These are phyloP conservation scores for Drepana falcataria DNA, from an alignment of 2,888 invertebrate genomes.

Conservation along the genomic window DNA sequence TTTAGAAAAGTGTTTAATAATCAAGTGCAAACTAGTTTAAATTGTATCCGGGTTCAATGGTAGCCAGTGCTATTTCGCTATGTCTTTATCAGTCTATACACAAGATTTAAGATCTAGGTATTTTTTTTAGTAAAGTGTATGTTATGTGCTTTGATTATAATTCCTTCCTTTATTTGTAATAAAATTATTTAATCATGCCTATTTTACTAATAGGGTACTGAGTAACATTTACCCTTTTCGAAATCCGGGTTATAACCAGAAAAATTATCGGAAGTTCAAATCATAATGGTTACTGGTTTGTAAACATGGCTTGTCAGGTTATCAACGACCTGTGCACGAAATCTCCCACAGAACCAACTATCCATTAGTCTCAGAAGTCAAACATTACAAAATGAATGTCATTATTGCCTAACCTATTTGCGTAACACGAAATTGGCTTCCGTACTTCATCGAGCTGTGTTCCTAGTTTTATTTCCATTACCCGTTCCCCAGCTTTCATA, in stretches of 20 bases:
- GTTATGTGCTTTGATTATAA: background rate
- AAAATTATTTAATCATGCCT: too few species aligned
- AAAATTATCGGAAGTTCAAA: background rate
- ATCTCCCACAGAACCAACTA: background rate
- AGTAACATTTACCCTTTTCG: too few species aligned
- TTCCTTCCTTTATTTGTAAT: too few species aligned
- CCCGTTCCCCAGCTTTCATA: background rate
- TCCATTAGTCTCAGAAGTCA: background rate
- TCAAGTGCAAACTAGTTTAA: too few species aligned
- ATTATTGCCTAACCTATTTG: constrained; percentile 24
- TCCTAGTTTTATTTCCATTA: background rate
- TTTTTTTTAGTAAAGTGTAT: background rate
- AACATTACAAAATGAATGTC: constrained; percentile 15
- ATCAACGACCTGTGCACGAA: background rate
- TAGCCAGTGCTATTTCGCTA: too few species aligned
- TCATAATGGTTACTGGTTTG: background rate
- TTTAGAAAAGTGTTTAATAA: background rate
- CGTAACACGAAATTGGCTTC: constrained; percentile 9
- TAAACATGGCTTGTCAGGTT: background rate
- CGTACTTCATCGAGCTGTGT: constrained; percentile 7
- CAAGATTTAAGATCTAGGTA: background rate
- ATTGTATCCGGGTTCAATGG: too few species aligned
- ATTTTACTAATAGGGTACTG: too few species aligned
- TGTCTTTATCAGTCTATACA: background rate
- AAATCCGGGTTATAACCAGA: too few species aligned